Evolutionary conservation across 2,888 invertebrate species (phyloP).

Genomic region (Drosophila kokeensis): DNA sequence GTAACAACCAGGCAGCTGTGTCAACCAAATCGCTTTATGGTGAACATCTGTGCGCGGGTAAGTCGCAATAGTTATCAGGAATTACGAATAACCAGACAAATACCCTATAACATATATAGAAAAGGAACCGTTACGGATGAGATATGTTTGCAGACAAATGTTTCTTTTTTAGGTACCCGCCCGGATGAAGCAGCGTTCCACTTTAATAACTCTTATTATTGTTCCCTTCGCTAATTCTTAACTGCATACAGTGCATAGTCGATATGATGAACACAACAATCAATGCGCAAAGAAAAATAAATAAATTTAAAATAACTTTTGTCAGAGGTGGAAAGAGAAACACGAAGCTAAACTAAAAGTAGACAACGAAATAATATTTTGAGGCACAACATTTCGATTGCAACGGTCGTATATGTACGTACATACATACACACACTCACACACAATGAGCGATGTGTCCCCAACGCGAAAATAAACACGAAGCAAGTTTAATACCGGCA

Average conservation of each 20-base stretch:
- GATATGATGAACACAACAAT: background rate
- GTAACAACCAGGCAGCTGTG: slow-evolving; percentile 10
- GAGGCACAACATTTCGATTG: slow-evolving; percentile 3
- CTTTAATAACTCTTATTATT: slow-evolving; percentile 32
- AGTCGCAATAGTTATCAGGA: slow-evolving; percentile 17
- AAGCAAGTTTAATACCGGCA: slow-evolving; percentile 17
- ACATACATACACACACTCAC: background rate
- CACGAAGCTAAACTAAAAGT: slow-evolving; percentile 12
- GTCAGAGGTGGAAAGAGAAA: background rate
- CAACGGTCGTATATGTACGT: slow-evolving; percentile 11
- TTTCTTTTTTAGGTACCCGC: background rate
- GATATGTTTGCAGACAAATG: background rate
- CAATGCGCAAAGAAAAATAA: background rate
- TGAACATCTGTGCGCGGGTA: slow-evolving; percentile 45
- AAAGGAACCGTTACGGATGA: slow-evolving; percentile 3
- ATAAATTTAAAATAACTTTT: slow-evolving; percentile 8
- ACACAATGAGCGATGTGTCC: slow-evolving; percentile 5
- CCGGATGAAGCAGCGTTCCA: slow-evolving; percentile 35
- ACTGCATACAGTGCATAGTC: slow-evolving; percentile 14
- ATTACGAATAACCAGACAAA: slow-evolving; percentile 13
- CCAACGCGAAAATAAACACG: slow-evolving; percentile 12
- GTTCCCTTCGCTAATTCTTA: slow-evolving; percentile 11
- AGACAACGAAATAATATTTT: slow-evolving; percentile 7
- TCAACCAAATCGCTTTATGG: slow-evolving; percentile 46
- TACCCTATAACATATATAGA: background rate